Evolutionary conservation across 2,888 invertebrate genomes (phyloP), one percentile per base, ranked within the genome.

Genomic region (Nycteola revayana): DNA sequence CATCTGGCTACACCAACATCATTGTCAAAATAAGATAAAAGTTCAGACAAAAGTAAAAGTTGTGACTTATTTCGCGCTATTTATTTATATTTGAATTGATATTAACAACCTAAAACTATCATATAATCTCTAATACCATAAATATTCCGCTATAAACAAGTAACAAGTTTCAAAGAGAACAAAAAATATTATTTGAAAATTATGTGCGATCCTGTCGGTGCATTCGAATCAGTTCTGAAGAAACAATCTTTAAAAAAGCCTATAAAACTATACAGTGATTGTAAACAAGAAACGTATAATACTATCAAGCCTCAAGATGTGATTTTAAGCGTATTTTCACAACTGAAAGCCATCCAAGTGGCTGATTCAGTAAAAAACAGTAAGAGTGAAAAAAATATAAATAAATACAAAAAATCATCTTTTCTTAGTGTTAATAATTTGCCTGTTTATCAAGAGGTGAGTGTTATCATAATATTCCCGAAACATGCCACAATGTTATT

Each of bases 281-380:
- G 21, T 9, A 33, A 31, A 39, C 37, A 40, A 11, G 18, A 30
- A 25, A 52, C 40, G 2, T 36, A 41, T 11, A 14, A 18, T 7
- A 40, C 8, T 1, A 50, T 38, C n/a, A 61, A 54, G 31, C 60
- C 69, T 1, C 54, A 65, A 35, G 77, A 80, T 48, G 68, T 86
- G 2, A 53, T 86, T 42, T 43, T 57, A 9, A 64, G 51, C 41
- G 72, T 86, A 6, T 60, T 64, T 9, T 50, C 51, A 7, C 80
- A 86, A 56, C 49, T 87, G n/a, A 74, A 66, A 50, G 75, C 71
- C 0, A 66, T 84, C 3, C 74, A 80, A 25, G 56, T 43, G 2
- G 80, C 85, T 1, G 85, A 87, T 42, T 44, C 34, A 20, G 9
- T 36, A 1, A 63, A 32, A 31, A 53, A 25, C 23, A 28, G 28